These are phyloP conservation scores for Neuroterus valhalla DNA, from an alignment of 1,140 invertebrate genomes.

Conservation along the genomic window DNA sequence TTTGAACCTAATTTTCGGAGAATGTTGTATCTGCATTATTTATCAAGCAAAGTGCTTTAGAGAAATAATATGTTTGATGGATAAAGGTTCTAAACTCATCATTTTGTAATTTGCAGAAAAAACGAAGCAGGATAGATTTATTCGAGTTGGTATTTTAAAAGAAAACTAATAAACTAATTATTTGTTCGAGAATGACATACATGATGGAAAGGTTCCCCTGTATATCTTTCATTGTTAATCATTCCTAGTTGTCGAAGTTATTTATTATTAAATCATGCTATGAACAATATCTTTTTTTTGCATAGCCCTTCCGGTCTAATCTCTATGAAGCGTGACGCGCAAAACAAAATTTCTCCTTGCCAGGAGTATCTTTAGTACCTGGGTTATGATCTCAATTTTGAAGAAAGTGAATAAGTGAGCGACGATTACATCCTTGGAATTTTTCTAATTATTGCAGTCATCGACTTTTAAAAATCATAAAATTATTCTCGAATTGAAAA, in stretches of 20 bases:
- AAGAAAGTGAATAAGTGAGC: not conserved
- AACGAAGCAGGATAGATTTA: no score
- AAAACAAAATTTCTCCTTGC: constrained; percentile 3
- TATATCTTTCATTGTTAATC: not conserved
- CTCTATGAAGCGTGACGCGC: not conserved
- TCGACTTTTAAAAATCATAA: not conserved
- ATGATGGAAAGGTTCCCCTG: not conserved
- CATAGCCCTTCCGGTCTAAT: not conserved
- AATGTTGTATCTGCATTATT: not conserved
- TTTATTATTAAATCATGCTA: not conserved
- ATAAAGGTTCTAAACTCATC: not conserved
- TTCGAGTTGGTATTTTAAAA: no score
- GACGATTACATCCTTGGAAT: not conserved
- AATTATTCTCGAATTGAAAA: not conserved
- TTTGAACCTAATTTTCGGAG: not conserved
- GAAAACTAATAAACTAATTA: no score
- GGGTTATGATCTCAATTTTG: not conserved
- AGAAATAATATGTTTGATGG: not conserved
- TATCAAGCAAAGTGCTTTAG: not conserved
- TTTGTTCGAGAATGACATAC: not conserved
- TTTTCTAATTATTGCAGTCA: not conserved
- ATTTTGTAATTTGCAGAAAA: not conserved
- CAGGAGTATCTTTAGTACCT: not conserved
- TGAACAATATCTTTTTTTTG: not conserved
- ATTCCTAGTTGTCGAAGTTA: not conserved